Evolutionary conservation across 1,140 invertebrate genomes (phyloP), one percentile per base, ranked within the genome.

Genomic region (Euschistus heros): DNA sequence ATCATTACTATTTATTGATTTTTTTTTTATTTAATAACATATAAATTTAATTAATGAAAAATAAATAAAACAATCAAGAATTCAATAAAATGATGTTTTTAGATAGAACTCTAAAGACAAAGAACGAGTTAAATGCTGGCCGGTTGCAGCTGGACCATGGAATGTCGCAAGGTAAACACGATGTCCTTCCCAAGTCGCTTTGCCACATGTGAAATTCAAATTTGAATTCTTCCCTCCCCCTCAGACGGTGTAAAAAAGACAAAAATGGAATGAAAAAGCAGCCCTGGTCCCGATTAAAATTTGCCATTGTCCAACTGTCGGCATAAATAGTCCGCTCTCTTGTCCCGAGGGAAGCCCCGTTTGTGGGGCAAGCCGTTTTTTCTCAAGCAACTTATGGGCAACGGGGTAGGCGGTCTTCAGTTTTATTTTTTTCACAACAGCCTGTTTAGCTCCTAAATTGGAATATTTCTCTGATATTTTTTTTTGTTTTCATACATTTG

Each of bases 281-380:
- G 54, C 47, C n/a, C 2, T 13, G 54, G 24, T 8, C 18, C 54
- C 54, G 54, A 57, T 57, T 57, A 57, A 57, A 57, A 57, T 57
- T 57, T 57, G 54, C 54, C 54, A 57, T 57, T 57, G 54, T 57
- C 54, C 54, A 24, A 24, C 54, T 57, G 54, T 57, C 54, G 54
- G 54, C 54, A 57, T 57, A 57, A 57, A 57, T 57, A 57, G 54
- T 22, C 15, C 8, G 22, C 4, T 15, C 15, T 6, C 24, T 20
- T 24, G 54, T 22, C 24, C 2, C 20, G 2, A 17, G n/a, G n/a
- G n/a, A n/a, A n/a, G n/a, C n/a, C n/a, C n/a, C n/a, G n/a, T n/a
- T n/a, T n/a, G n/a, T n/a, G n/a, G 20, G 20, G 15, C 15, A 24
- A 5, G 10, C 24, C 24, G 54, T 26, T 24, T 57, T 57, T 20